Conservation (phyloP, 2,888 invertebrate species). For the Drosophila kambysellisi region DNA sequence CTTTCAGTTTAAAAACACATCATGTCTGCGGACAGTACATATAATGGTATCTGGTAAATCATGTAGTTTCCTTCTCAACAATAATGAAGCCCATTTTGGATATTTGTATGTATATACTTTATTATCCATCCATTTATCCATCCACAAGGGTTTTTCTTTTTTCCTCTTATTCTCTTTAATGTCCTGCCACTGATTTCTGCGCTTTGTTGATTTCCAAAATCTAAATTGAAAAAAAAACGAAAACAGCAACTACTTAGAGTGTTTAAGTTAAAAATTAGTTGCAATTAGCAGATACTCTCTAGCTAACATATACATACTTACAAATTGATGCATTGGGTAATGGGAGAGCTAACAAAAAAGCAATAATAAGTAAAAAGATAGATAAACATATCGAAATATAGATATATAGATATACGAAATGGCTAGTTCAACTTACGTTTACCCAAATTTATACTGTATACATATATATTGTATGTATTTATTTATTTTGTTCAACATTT, state of each 20-base stretch:
- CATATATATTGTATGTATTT: not conserved
- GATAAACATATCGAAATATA: not conserved
- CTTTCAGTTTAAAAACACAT: not conserved
- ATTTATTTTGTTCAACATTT: not conserved
- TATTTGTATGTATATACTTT: too few species aligned
- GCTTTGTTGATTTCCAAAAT: slow-evolving; percentile 20
- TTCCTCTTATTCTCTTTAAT: not conserved
- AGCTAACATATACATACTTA: not conserved
- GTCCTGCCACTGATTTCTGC: slow-evolving; percentile 28
- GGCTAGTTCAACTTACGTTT: not conserved
- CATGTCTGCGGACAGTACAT: not conserved
- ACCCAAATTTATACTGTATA: not conserved
- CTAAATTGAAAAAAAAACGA: slow-evolving; percentile 45
- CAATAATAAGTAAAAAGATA: not conserved
- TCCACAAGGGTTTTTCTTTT: not conserved
- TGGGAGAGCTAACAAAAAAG: not conserved
- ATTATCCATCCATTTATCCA: not conserved
- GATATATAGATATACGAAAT: not conserved
- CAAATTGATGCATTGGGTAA: not conserved
- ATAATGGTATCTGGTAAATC: not conserved
- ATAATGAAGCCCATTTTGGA: not conserved
- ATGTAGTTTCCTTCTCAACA: not conserved
- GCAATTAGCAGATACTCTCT: not conserved
- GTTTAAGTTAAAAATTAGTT: too few species aligned
- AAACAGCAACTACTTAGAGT: slow-evolving; percentile 14